Evolutionary conservation across 2,888 invertebrate species (phyloP), one percentile per base, ranked within the genome.

Genomic region (Melinaea marsaeus): DNA sequence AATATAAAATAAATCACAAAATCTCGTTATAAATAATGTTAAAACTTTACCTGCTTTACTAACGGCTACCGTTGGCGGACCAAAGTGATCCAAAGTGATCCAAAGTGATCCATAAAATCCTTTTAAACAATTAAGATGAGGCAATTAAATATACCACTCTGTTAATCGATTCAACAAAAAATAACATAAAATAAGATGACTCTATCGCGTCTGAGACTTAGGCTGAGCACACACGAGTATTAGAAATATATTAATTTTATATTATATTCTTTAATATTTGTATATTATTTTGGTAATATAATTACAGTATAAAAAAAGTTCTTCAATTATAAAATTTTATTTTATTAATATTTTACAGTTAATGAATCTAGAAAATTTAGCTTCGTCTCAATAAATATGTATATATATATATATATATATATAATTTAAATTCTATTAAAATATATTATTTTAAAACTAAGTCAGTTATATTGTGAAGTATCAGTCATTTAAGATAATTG

Each of bases 101-200:
- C 42, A 56, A 59, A 66, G 51, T 58, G 66, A 68, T 58, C 68
- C 62, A 70, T 69, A 68, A 71, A 70, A 64, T 60, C 61, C 70
- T 70, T 70, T 74, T 72, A 78, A 79, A 81, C 83, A 81, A 84
- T 85, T 81, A 83, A 82, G 78, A 72, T 64, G 64, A 63, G 71
- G 76, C 83, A 82, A 86, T 85, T 86, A 86, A 85, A 81, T 72
- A 69, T 71, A 69, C 79, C 78, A 79, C 81, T 81, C 76, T 75
- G 78, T 81, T 81, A 82, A 85, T 85, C 79, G 83, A 66, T 70
- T 69, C 66, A 67, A 74, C 66, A 78, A 83, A 84, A 84, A 81
- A 77, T 57, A 60, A 62, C 61, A 71, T 72, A 78, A 81, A 81
- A 79, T 55, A 22, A 61, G 71, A 68, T 65, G 74, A 77, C 79